phyloP scores from a whole-genome alignment of 2,797 vertebrate species.

The Catostomus latipinnis region DNA sequence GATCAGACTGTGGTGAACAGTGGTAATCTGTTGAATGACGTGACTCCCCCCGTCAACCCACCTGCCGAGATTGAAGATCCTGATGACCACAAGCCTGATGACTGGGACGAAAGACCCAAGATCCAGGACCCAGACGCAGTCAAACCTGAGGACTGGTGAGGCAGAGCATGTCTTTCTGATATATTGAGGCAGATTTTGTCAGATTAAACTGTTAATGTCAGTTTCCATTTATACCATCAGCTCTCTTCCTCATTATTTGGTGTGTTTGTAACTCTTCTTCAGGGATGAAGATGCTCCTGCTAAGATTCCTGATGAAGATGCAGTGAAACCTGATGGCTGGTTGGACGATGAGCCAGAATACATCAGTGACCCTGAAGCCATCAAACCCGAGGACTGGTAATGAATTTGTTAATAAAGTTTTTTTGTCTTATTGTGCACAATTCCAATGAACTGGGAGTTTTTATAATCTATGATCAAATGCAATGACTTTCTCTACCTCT shows the following conservation, averaged over 20 bases:
- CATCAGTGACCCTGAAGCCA: constrained; percentile 89
- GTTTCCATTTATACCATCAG: not conserved
- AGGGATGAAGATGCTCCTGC: constrained; percentile 98
- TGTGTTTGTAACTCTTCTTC: not conserved
- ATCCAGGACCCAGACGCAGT: constrained; percentile 92
- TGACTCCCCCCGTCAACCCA: constrained; percentile 93
- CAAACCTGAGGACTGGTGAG: constrained; percentile 93
- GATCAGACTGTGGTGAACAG: constrained; percentile 94
- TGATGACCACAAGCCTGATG: constrained; percentile 93
- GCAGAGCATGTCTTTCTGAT: not conserved
- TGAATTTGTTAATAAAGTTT: too few relatives aligned
- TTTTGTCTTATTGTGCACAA: too few relatives aligned
- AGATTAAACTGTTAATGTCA: too few relatives aligned
- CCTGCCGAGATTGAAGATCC: constrained; percentile 94
- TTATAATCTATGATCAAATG: too few relatives aligned
- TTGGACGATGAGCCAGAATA: constrained; percentile 95
- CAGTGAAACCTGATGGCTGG: constrained; percentile 96
- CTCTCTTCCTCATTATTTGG: not conserved
- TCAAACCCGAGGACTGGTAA: constrained; percentile 98
- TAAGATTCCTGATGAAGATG: constrained; percentile 89
- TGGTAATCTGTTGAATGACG: constrained; percentile 89
- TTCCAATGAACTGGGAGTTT: too few relatives aligned
- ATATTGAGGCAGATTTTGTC: not conserved
- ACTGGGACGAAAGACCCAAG: constrained; percentile 98
- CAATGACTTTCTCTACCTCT: too few relatives aligned